phyloP scores from a whole-genome alignment of 2,113 vertebrate genomes.

The Thalassarche chlororhynchos region DNA sequence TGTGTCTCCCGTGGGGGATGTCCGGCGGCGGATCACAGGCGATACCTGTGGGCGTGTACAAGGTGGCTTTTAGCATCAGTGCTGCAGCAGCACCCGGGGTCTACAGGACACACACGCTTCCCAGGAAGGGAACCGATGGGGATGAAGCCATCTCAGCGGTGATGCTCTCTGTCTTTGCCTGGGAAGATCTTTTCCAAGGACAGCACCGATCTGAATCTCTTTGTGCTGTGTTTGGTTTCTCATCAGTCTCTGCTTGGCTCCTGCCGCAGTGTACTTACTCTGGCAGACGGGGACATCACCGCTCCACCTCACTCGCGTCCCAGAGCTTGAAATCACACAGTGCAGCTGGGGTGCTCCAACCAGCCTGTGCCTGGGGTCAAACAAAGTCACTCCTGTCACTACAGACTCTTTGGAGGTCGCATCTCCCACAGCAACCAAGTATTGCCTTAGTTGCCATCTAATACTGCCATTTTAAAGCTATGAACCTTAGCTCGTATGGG shows the following conservation, averaged over 20 bases:
- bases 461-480: neutral
- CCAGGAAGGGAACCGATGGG: fast-evolving
- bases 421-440: neutral
- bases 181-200: neutral
- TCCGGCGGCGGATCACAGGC: neutral
- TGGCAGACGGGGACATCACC: neutral
- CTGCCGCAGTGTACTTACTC: neutral
- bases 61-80: neutral
- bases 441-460: neutral
- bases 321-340: neutral
- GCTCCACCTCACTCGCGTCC: neutral
- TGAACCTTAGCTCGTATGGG: neutral
- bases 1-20: constrained; percentile 18
- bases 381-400: neutral
- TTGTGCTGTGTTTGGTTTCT: neutral
- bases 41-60: neutral
- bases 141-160: neutral
- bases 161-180: neutral
- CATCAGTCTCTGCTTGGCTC: neutral
- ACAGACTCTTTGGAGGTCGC: neutral
- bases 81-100: neutral
- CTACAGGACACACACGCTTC: neutral
- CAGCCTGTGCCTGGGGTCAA: neutral
- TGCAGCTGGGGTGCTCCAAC: neutral
- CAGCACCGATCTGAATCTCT: neutral